These are phyloP conservation scores for Pagetopsis macropterus DNA, from an alignment of 2,797 vertebrate species.

Conservation along the genomic window DNA sequence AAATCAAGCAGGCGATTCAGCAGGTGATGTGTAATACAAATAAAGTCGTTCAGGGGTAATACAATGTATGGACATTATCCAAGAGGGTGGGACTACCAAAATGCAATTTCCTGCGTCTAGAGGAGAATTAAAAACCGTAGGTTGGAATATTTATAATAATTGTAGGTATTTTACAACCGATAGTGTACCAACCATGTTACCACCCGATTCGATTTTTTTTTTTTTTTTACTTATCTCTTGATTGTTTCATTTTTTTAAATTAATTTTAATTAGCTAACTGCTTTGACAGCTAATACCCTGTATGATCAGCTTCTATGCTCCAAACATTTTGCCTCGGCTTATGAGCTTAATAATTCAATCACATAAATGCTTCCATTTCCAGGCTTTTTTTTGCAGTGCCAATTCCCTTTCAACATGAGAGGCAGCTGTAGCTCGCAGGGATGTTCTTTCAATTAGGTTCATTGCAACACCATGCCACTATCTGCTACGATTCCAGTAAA, in stretches of 20 bases:
- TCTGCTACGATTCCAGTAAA: conserved; percentile 55
- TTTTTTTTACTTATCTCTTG: neutral
- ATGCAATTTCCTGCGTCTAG: neutral
- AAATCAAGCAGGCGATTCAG: neutral
- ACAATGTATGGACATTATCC: neutral
- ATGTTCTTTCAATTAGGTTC: conserved; percentile 66
- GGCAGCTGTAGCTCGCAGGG: conserved; percentile 51
- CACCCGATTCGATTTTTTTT: neutral
- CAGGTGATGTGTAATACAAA: neutral
- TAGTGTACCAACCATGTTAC: neutral
- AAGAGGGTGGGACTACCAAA: neutral
- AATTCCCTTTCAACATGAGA: conserved; percentile 46
- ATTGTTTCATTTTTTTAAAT: neutral
- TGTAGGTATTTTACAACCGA: neutral
- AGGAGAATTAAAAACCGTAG: neutral
- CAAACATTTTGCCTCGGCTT: conserved; percentile 26
- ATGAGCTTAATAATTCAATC: conserved; percentile 55
- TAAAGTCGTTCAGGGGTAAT: neutral
- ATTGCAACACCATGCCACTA: conserved; percentile 55
- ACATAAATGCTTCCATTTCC: conserved; percentile 56
- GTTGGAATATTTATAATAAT: neutral
- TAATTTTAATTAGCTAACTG: conserved; percentile 4
- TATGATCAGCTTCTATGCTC: conserved; percentile 25
- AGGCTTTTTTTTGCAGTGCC: conserved; percentile 34
- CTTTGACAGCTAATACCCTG: conserved; percentile 6